Conservation (phyloP, 2,888 invertebrate genomes). For the Drosophila lacicola region DNA sequence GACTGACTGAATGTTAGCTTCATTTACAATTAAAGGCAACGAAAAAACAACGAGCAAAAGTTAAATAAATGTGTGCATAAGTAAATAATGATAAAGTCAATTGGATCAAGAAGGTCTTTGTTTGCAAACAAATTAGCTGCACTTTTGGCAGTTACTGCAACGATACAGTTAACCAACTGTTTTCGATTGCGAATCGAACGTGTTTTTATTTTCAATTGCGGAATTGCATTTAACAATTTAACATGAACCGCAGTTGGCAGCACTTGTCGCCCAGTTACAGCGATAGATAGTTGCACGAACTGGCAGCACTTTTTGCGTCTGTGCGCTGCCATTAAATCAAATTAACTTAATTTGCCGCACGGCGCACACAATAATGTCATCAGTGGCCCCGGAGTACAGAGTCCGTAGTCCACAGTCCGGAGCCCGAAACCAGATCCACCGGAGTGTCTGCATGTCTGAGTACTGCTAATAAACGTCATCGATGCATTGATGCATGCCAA, state of each 20-base stretch:
- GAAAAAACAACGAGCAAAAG: too few species aligned
- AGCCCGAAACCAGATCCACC: conserved; percentile 1
- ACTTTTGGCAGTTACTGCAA: conserved; percentile 2
- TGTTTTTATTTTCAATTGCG: background rate
- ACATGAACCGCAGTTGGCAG: conserved; percentile 6
- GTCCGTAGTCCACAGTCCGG: background rate
- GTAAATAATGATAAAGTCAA: too few species aligned
- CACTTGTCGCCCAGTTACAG: conserved; percentile 13
- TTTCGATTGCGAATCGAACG: background rate
- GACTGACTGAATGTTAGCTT: too few species aligned
- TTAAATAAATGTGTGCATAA: too few species aligned
- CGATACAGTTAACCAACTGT: background rate
- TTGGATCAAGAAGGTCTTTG: background rate
- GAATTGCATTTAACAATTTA: background rate
- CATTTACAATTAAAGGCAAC: too few species aligned
- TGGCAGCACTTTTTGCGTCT: conserved; percentile 21
- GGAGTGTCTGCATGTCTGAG: conserved; percentile 63
- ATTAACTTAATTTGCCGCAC: conserved; percentile 69
- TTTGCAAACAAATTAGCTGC: conserved; percentile 5
- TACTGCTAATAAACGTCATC: conserved; percentile 77
- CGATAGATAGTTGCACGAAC: conserved; percentile 14
- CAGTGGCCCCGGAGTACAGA: conserved; percentile 28
- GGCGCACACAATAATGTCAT: conserved; percentile 71
- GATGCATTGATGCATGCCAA: conserved; percentile 80
- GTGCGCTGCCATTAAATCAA: conserved; percentile 63